Base-by-base conservation (phyloP, 2,888 invertebrate genomes). In the Meandrusa payeni region DNA sequence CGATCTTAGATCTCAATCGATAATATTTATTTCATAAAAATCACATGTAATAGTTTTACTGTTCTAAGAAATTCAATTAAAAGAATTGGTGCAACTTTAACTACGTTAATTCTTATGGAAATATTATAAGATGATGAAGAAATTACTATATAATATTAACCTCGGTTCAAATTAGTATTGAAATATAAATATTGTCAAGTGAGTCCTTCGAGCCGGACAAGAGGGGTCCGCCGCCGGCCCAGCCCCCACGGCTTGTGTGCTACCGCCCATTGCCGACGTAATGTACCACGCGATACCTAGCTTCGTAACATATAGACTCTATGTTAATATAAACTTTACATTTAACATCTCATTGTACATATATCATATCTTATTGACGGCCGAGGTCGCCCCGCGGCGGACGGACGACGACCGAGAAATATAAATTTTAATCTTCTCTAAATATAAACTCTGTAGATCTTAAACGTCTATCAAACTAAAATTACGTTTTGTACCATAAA, bases 401-500 rank as follows among this genome's bases (percentile, higher is more conserved):
- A 28, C 43, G 41, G 43, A 9, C 41, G 32, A 49, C 48, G 50
- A 26, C 29, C 31, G 24, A 38, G 52, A 59, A 57, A 59, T 66
- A 69, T 70, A 72, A 65, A 64, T 57, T 65, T 65, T 62, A 57
- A 60, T 64, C 66, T 59, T 59, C 54, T 75, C 70, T 76, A 76
- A 74, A 78, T 80, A 81, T 81, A 81, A 76, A 77, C 79, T 82
- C 81, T 83, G 77, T 76, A 69, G 70, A 65, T 79, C 79, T 81
- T 83, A 82, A 70, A 73, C 58, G 61, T 71, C 79, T 85, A 85
- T 81, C 76, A 77, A 82, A 81, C 76, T 82, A 81, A 82, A 80
- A 77, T 82, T 78, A 82, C 69, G 69, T 71, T 83, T 85, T 85
- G 83, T 85, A 85, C 83, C 83, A 81, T 82, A 69, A 73, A 59